Percentiles rank a stretch among this genome's conserved stretches.
Evolutionary conservation across 2,888 invertebrate species (phyloP).

Genomic region (Andrena hattorfiana): DNA sequence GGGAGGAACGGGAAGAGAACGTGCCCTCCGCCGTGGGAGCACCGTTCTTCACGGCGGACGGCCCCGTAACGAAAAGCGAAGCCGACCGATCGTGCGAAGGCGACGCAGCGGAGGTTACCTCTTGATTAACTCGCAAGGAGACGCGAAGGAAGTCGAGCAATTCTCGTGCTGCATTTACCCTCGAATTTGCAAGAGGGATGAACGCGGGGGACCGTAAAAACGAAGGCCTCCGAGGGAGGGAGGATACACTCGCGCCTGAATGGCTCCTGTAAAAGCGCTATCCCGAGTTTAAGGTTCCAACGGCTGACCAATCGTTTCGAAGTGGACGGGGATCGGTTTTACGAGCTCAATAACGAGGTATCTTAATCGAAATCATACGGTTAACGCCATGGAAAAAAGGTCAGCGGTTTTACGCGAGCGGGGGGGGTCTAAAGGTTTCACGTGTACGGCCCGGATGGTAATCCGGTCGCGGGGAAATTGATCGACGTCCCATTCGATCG

Average conservation of each 20-base stretch:
- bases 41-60: background rate
- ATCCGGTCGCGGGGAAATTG: slow-evolving; percentile 29
- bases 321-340: slow-evolving; percentile 32
- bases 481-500: slow-evolving; percentile 32
- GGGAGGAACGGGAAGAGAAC: slow-evolving; percentile 28
- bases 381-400: slow-evolving; percentile 25
- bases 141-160: no score
- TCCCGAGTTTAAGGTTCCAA: background rate
- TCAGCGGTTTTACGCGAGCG: slow-evolving; percentile 37
- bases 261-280: background rate
- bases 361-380: slow-evolving; percentile 62
- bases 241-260: no score
- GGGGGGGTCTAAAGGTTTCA: slow-evolving; percentile 38
- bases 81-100: slow-evolving; percentile 17
- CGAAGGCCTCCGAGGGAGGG: no score
- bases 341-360: slow-evolving; percentile 33
- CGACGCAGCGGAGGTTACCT: background rate
- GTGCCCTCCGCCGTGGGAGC: slow-evolving; percentile 36
- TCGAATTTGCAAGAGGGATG: no score
- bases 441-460: slow-evolving; percentile 20
- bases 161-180: no score
- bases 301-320: slow-evolving; percentile 28
- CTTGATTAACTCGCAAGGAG: background rate
- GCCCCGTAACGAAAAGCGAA: background rate
- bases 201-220: no score